Evolutionary conservation across 1,140 invertebrate species (phyloP), one percentile per base, ranked within the genome.

Genomic region (Hycleus phaleratus): DNA sequence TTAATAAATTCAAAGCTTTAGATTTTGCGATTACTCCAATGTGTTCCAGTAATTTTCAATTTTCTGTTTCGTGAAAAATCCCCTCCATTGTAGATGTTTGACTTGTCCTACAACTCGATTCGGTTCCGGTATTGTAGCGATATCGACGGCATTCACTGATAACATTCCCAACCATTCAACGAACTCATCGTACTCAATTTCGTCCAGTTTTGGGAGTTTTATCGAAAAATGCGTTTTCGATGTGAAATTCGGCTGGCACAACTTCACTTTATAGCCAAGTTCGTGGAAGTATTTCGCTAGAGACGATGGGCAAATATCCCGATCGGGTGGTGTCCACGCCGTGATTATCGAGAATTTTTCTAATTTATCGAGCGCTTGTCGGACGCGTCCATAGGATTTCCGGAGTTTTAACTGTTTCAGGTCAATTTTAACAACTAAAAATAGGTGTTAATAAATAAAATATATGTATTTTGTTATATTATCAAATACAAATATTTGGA

Each of bases 241-340:
- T 39, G 55, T 62, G 61, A 68, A 67, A 44, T 70, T 69, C 49
- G 77, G 75, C 25, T 63, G 60, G 65, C 78, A 81, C 25, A 77
- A 49, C 38, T 68, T 67, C 6, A 81, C 74, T 3, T 65, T 56
- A 53, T 78, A 78, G 3, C 74, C 73, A 39, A 58, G 66, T 54
- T 75, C 66, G 26, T 73, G 24, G 62, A 83, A 81, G 74, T 80
- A 83, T 51, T 79, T 75, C 26, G 81, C 82, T 38, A 82, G 58
- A 0, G 82, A 83, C 10, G 82, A 84, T 47, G 82, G 81, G 62
- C 82, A 84, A 12, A 82, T 50, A 25, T 73, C 72, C 59, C 72
- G 69, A 18, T 74, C 75, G 66, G 76, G 73, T 56, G 81, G 74
- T 62, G 81, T 73, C 82, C 82, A 84, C 38, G 70, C 63, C 40